A percentile compares a stretch with the other conserved stretches of the same genome.
Evolutionary conservation across 2,888 invertebrate genomes (phyloP).

Genomic region (Scaptodrosophila latifasciaeformis): DNA sequence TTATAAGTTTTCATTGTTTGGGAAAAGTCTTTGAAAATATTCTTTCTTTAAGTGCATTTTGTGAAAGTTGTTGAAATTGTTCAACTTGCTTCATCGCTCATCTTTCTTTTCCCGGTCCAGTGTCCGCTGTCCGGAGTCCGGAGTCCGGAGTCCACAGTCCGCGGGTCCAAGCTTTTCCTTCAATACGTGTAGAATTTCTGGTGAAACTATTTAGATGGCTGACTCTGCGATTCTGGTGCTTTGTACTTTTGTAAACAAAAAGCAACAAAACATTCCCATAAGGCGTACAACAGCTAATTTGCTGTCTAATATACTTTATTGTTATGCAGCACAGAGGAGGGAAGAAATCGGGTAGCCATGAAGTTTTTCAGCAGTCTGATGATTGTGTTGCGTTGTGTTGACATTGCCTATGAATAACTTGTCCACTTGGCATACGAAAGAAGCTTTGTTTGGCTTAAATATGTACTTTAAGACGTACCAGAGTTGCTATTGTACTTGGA

Average conservation of each 20-base stretch:
- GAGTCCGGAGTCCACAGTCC: no score
- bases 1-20: constrained; percentile 39
- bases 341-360: constrained; percentile 8
- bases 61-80: constrained; percentile 33
- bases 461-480: no score
- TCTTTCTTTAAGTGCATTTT: constrained; percentile 25
- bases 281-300: constrained; percentile 41
- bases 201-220: constrained; percentile 31
- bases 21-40: constrained; percentile 44
- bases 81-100: no score
- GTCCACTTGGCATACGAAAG: constrained; percentile 1
- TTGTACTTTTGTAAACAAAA: constrained; percentile 47
- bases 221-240: constrained; percentile 14
- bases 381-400: no score
- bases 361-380: constrained; percentile 14
- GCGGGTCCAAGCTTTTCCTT: constrained; percentile 36
- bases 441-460: background rate
- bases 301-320: constrained; percentile 54
- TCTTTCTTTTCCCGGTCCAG: no score
- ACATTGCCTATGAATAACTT: constrained; percentile 3
- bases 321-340: constrained; percentile 21
- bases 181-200: constrained; percentile 31
- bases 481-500: no score
- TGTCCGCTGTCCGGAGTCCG: no score
- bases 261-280: no score